These are phyloP conservation scores for Chaetodon trifascialis DNA, from an alignment of 2,113 vertebrate species.

Conservation along the genomic window DNA sequence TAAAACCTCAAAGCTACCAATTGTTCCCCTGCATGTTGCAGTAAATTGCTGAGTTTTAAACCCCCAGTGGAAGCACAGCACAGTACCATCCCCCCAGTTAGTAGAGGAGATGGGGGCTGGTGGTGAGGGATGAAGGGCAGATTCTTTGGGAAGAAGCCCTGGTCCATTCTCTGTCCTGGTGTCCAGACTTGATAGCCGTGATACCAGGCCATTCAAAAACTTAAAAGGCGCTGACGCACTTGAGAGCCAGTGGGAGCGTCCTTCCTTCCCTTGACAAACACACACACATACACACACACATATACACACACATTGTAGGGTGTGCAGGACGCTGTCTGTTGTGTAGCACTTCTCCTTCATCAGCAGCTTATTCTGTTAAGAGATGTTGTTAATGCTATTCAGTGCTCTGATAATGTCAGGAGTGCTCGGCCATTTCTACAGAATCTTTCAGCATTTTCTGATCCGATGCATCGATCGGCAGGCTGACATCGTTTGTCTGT, in stretches of 20 bases:
- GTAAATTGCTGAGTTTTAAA: slow-evolving; percentile 19
- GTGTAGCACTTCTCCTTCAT: slow-evolving; percentile 1
- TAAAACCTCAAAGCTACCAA: not conserved
- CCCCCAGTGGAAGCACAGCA: slow-evolving; percentile 25
- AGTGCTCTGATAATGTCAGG: not conserved
- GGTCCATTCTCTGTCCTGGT: slow-evolving; percentile 73
- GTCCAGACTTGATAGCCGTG: slow-evolving; percentile 86
- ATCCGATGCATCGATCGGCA: too few species aligned
- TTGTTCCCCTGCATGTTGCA: slow-evolving; percentile 13
- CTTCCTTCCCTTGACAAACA: slow-evolving; percentile 61
- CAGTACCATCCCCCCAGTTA: slow-evolving; percentile 27
- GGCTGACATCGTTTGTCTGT: too few species aligned
- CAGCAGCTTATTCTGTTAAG: not conserved
- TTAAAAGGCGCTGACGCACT: slow-evolving; percentile 84
- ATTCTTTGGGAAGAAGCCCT: slow-evolving; percentile 80
- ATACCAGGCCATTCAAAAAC: slow-evolving; percentile 84
- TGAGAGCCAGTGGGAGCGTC: slow-evolving; percentile 68
- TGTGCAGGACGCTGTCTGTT: slow-evolving; percentile 1
- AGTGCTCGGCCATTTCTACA: not conserved
- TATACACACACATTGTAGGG: not conserved
- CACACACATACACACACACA: slow-evolving; percentile 16
- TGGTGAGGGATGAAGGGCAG: slow-evolving; percentile 55
- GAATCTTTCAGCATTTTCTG: too few species aligned
- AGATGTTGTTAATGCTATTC: not conserved
- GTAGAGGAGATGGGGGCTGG: slow-evolving; percentile 6